Evolutionary conservation across 1,140 invertebrate genomes (phyloP).

Genomic region (Trinorchestia longiramus): DNA sequence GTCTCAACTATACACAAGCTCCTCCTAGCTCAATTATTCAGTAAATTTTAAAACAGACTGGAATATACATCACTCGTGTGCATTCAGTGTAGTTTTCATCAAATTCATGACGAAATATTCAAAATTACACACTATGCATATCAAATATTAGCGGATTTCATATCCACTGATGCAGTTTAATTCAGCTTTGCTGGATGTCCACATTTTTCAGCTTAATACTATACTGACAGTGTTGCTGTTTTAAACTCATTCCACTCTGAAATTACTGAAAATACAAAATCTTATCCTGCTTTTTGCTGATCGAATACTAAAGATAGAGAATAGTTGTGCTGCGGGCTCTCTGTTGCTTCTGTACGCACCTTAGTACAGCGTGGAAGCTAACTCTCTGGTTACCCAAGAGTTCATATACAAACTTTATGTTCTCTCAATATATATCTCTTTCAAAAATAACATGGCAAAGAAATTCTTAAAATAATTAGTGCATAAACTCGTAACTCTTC

Average conservation of each 20-base stretch:
- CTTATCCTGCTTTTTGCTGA: neutral
- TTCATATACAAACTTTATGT: neutral
- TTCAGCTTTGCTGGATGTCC: neutral
- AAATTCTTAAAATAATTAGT: neutral
- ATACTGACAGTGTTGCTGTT: neutral
- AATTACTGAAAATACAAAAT: neutral
- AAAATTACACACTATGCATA: neutral
- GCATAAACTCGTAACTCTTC: neutral
- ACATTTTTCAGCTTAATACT: neutral
- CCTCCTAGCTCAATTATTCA: neutral
- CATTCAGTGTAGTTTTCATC: neutral
- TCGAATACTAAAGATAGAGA: neutral
- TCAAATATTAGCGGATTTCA: neutral
- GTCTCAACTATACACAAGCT: neutral
- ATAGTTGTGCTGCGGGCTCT: neutral
- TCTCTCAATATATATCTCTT: neutral
- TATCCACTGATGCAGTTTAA: neutral
- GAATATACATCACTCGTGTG: neutral
- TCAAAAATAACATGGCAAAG: neutral
- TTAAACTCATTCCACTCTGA: neutral
- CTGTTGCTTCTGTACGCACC: too few species aligned
- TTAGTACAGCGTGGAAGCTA: too few species aligned
- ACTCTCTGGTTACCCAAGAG: neutral
- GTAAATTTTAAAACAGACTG: neutral
- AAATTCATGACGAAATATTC: neutral